A percentile compares a stretch with the other conserved stretches of the same genome.
Conservation (phyloP, 2,888 invertebrate species). For the Mesoligia furuncula region DNA sequence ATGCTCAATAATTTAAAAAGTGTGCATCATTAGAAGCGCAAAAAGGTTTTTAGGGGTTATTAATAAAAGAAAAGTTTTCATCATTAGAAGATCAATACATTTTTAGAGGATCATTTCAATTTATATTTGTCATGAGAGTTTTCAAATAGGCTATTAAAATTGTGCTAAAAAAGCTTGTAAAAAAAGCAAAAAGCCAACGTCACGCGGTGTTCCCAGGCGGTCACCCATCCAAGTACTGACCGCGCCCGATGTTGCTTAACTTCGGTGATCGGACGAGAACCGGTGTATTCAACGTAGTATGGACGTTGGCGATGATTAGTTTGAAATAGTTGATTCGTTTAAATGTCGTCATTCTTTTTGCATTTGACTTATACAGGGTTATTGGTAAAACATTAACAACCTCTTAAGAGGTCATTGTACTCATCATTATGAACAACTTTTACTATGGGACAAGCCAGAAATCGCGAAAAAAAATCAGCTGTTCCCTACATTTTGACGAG, state of each 20-base stretch:
- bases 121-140: too few species aligned
- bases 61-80: background rate
- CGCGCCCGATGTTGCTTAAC: constrained; percentile 88
- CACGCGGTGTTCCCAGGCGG: constrained; percentile 87
- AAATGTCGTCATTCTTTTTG: background rate
- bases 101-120: background rate
- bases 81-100: background rate
- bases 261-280: constrained; percentile 89
- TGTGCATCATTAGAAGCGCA: background rate
- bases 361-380: too few species aligned
- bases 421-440: too few species aligned
- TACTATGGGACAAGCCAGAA: too few species aligned
- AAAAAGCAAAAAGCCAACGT: constrained; percentile 80
- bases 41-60: background rate
- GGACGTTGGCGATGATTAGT: constrained; percentile 64
- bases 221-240: constrained; percentile 89
- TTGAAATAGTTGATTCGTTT: background rate
- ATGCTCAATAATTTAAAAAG: background rate
- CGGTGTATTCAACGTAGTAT: constrained; percentile 87
- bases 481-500: too few species aligned
- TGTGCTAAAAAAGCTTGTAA: background rate
- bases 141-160: background rate
- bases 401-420: too few species aligned
- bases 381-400: too few species aligned
- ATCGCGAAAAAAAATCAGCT: too few species aligned